Base-by-base conservation (phyloP, 1,140 invertebrate genomes). In the Vanessa atalanta region DNA sequence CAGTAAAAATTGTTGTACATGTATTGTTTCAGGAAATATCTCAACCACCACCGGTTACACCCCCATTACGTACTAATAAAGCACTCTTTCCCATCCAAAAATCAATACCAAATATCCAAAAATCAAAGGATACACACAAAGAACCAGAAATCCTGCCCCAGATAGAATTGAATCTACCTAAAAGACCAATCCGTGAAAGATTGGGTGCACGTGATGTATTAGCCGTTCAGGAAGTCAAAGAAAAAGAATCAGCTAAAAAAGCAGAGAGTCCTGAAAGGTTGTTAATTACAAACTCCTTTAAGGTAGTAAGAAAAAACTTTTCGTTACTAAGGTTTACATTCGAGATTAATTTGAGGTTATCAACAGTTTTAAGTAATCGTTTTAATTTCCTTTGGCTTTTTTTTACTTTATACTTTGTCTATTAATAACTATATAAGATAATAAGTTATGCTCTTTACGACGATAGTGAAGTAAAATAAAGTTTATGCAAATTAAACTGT, bases 131-230 rank as follows among this genome's bases (percentile, higher is more conserved):
- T 20, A 15, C 48, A 55, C 63, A 72, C 3, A 83, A 82, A 70
- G 81, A 83, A 16, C 77, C 79, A 55, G 88, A 91, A 67, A 80
- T 70, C 6, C 75, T 93, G 43, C 92, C 93, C 0, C 89, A 92
- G 75, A 93, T 93, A 65, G 93, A 93, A 79, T 73, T 93, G 14
- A 93, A 93, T 72, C 84, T 93, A 13, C 93, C 92, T 11, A 93
- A 93, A 82, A 88, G 93, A 68, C 90, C 93, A 4, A 78, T 93
- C 4, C 86, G 92, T 71, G 92, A 93, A 57, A 84, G 92, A 53
- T 83, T 93, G 0, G 90, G 91, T 13, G 79, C 79, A 37, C 81
- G 83, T 12, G 81, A 87, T 57, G 69, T 76, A 47, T 31, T 31
- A 31, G 11, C 72, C 26, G 86, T 85, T 68, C 16, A 64, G 47